phyloP scores from a whole-genome alignment of 2,888 invertebrate species.

The Folsomia candida region DNA sequence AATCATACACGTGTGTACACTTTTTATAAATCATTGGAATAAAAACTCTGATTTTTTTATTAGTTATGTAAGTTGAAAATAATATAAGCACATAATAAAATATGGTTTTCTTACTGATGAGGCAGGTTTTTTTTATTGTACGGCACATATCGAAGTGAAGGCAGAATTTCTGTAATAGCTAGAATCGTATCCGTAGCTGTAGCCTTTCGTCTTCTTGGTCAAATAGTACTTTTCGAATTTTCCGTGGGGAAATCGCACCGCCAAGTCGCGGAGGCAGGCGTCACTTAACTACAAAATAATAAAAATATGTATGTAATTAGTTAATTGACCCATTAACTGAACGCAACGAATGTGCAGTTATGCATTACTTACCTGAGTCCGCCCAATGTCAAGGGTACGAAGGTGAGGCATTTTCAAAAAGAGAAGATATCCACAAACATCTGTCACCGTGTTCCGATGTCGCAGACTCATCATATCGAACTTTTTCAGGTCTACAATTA shows the following conservation, averaged over 20 bases:
- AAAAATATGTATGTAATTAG: background rate
- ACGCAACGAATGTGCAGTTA: background rate
- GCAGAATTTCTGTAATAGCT: slow-evolving; percentile 29
- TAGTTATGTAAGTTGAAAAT: no score
- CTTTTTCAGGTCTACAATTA: slow-evolving; percentile 33
- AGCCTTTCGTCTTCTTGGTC: slow-evolving; percentile 20
- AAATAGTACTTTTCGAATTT: slow-evolving; percentile 29
- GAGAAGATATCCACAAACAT: slow-evolving; percentile 34
- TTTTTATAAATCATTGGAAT: no score
- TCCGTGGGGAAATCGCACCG: slow-evolving; percentile 27
- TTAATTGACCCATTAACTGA: no score
- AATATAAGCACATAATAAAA: background rate
- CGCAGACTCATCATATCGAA: slow-evolving; percentile 33
- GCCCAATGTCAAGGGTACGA: slow-evolving; percentile 26
- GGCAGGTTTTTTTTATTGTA: slow-evolving; percentile 20
- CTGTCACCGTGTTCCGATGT: slow-evolving; percentile 37
- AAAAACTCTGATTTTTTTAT: no score
- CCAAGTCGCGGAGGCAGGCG: slow-evolving; percentile 29
- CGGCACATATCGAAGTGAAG: slow-evolving; percentile 27
- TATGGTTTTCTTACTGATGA: background rate
- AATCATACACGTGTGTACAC: no score
- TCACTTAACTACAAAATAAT: slow-evolving; percentile 30
- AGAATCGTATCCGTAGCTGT: slow-evolving; percentile 25
- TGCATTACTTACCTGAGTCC: slow-evolving; percentile 25
- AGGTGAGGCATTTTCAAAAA: slow-evolving; percentile 31